These are phyloP conservation scores for Varanus salvator DNA, from an alignment of 2,113 vertebrate species.

Conservation along the genomic window DNA sequence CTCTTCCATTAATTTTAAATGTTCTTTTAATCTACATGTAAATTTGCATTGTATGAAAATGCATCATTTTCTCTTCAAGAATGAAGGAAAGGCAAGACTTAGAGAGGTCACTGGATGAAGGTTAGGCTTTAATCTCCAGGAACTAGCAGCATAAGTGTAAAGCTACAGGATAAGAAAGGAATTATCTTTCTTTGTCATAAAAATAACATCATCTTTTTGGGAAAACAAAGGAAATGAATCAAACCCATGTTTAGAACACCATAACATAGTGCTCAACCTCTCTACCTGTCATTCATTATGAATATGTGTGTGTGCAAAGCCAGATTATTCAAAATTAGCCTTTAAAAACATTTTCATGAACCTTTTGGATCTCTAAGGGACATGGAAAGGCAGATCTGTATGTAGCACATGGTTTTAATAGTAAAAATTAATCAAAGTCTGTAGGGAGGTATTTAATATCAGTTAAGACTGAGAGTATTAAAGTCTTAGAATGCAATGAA, in stretches of 20 bases:
- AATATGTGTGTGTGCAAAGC: slow-evolving; percentile 64
- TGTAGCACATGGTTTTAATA: slow-evolving; percentile 69
- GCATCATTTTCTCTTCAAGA: slow-evolving; percentile 65
- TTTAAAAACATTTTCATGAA: slow-evolving; percentile 65
- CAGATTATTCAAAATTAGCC: slow-evolving; percentile 67
- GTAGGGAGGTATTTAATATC: slow-evolving; percentile 69
- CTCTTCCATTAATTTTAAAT: slow-evolving; percentile 77
- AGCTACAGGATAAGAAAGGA: slow-evolving; percentile 56
- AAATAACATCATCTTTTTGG: slow-evolving; percentile 63
- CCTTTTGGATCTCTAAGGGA: slow-evolving; percentile 60
- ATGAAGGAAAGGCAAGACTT: slow-evolving; percentile 40
- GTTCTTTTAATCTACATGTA: slow-evolving; percentile 77
- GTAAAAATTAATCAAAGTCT: slow-evolving; percentile 73
- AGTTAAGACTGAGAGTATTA: slow-evolving; percentile 64
- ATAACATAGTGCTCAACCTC: slow-evolving; percentile 46
- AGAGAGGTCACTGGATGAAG: slow-evolving; percentile 39
- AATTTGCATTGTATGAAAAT: slow-evolving; percentile 72
- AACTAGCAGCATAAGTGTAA: slow-evolving; percentile 44
- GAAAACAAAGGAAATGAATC: slow-evolving; percentile 63
- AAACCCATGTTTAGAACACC: slow-evolving; percentile 65
- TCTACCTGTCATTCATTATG: slow-evolving; percentile 64
- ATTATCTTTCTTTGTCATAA: slow-evolving; percentile 62
- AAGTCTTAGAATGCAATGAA: slow-evolving; percentile 38
- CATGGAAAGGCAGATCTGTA: slow-evolving; percentile 57
- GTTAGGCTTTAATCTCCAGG: slow-evolving; percentile 56